Percentiles rank a stretch among this genome's conserved stretches.
Conservation (phyloP, 2,888 invertebrate species). For the Phortica okadai region DNA sequence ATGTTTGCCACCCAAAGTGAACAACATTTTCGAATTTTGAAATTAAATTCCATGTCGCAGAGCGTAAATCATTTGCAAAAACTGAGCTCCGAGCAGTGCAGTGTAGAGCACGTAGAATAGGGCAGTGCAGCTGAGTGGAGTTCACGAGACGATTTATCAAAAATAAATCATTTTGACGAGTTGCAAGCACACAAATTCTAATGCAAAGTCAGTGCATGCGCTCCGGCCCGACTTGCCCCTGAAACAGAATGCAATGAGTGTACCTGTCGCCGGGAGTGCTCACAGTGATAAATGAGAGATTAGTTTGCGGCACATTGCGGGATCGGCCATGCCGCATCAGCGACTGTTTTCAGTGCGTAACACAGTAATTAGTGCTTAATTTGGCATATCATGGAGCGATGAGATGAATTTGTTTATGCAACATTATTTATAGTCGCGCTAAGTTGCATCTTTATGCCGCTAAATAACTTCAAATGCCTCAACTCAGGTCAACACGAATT, state of each 20-base stretch:
- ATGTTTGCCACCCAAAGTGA: slow-evolving; percentile 73
- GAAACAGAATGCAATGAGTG: slow-evolving; percentile 43
- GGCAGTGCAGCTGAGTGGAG: slow-evolving; percentile 35
- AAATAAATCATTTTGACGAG: slow-evolving; percentile 74
- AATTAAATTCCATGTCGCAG: slow-evolving; percentile 73
- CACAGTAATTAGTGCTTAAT: slow-evolving; percentile 68
- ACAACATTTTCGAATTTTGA: slow-evolving; percentile 69
- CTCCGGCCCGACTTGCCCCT: not conserved
- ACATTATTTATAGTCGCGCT: not conserved
- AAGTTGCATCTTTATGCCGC: not conserved
- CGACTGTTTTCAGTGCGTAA: slow-evolving; percentile 51
- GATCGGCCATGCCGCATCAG: slow-evolving; percentile 49
- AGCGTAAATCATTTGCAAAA: slow-evolving; percentile 73
- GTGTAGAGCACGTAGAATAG: slow-evolving; percentile 22
- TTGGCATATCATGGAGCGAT: slow-evolving; percentile 48
- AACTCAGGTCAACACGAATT: not conserved
- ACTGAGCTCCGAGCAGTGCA: slow-evolving; percentile 47
- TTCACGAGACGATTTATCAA: slow-evolving; percentile 71
- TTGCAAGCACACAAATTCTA: slow-evolving; percentile 55
- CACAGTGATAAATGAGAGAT: slow-evolving; percentile 70
- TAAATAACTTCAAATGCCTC: not conserved
- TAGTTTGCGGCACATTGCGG: slow-evolving; percentile 68
- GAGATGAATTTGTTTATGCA: not conserved
- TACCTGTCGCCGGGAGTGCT: slow-evolving; percentile 65
- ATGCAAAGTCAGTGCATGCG: slow-evolving; percentile 29